A percentile compares a stretch with the other conserved stretches of the same genome.
Conservation (phyloP, 1,140 invertebrate genomes). For the Pectinophora gossypiella region DNA sequence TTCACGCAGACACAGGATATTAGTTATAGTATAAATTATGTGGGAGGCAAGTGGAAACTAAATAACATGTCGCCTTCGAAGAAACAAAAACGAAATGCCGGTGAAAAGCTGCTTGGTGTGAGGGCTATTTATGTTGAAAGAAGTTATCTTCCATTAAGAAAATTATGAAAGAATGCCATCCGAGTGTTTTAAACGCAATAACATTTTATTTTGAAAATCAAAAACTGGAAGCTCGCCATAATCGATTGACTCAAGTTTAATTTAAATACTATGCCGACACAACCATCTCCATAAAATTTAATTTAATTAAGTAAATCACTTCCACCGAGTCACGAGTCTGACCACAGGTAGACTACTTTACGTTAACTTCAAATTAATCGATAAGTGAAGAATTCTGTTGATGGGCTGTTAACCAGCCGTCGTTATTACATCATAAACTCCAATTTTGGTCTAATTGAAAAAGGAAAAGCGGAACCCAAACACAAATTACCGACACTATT, state of each 20-base stretch:
- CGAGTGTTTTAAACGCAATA: too few species aligned
- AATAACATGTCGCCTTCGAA: too few species aligned
- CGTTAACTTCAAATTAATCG: constrained; percentile 26
- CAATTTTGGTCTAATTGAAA: constrained; percentile 70
- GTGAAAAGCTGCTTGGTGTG: too few species aligned
- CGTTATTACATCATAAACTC: constrained; percentile 45
- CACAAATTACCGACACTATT: constrained; percentile 72
- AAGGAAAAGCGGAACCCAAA: constrained; percentile 55
- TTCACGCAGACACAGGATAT: too few species aligned
- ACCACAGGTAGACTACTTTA: constrained; percentile 16
- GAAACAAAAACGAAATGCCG: too few species aligned
- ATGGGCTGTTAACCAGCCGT: constrained; percentile 33
- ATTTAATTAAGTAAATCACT: constrained; percentile 17
- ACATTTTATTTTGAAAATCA: too few species aligned
- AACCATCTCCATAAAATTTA: constrained; percentile 8
- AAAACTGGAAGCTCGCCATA: too few species aligned
- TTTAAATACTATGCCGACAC: background rate
- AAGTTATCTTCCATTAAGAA: too few species aligned
- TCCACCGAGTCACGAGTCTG: constrained; percentile 12
- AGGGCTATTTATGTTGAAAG: too few species aligned
- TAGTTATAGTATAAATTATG: too few species aligned
- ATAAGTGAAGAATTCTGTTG: constrained; percentile 27
- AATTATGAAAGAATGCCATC: too few species aligned
- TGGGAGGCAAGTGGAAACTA: too few species aligned
- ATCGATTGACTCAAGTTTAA: background rate